Evolutionary conservation across 1,140 invertebrate genomes (phyloP), one percentile per base, ranked within the genome.

Genomic region (Hylaeus anthracinus): DNA sequence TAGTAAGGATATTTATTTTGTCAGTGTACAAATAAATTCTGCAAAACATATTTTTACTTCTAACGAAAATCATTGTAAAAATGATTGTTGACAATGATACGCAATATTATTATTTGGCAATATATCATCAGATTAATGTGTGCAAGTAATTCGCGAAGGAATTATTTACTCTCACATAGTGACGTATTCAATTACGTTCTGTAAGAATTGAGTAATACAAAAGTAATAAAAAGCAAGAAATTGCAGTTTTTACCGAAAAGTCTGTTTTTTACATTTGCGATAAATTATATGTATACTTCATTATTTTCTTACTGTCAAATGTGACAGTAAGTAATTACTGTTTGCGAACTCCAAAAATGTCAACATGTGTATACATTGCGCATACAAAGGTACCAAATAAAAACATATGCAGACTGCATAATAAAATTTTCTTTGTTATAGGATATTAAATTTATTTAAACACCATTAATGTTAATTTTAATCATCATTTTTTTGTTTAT

Each of bases 331-430:
- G 82, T 86, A 88, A 82, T 88, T 87, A 83, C 78, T 85, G 64
- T 88, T 88, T 87, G 86, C 86, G 85, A 89, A 85, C 82, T 79
- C 76, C 79, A 86, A 79, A 79, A 85, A 56, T 82, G 65, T 89
- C 79, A 79, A 85, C 77, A 78, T 75, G 81, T 87, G 79, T 89
- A 88, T 85, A 84, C 82, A 88, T 81, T 73, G 71, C 37, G 81
- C 74, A 82, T 79, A 81, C 53, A 72, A 85, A 74, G 82, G 83
- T 90, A 88, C 65, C 81, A 63, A 90, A 90, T 90, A 90, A 86
- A 48, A 89, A 88, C 79, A 81, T 88, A 87, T 82, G 76, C 69
- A 85, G 76, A 81, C 60, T 64, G 74, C 70, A 80, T 72, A 61
- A 14, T 15, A 43, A 61, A n/a, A 69, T 12, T 39, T 43, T 41